Evolutionary conservation across 1,140 invertebrate genomes (phyloP).

Genomic region (Drosophila pallidifrons): DNA sequence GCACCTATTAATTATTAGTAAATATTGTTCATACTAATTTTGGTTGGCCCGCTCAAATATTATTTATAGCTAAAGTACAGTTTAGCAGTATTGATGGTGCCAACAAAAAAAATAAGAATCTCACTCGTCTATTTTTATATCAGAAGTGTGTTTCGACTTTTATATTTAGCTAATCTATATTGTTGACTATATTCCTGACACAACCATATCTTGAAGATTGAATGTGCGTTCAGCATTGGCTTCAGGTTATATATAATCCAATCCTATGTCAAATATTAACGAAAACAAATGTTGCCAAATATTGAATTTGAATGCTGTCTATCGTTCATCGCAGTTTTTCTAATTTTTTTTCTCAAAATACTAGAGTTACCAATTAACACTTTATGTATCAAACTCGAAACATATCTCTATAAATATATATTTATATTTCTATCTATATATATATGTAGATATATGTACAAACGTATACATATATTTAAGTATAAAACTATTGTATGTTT

Average conservation of each 20-base stretch:
- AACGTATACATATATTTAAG: slow-evolving; percentile 19
- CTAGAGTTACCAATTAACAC: slow-evolving; percentile 31
- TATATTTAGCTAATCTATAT: no score
- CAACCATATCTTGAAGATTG: background rate
- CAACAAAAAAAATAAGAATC: no score
- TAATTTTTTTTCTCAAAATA: slow-evolving; percentile 56
- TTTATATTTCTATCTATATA: slow-evolving; percentile 19
- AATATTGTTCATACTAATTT: no score
- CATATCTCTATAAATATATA: slow-evolving; percentile 7
- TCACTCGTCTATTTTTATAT: no score
- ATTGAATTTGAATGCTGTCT: slow-evolving; percentile 78
- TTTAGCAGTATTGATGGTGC: no score
- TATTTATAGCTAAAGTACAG: no score
- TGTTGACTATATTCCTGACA: background rate
- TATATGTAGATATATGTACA: slow-evolving; percentile 3
- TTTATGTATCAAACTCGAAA: slow-evolving; percentile 19
- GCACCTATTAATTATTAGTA: no score
- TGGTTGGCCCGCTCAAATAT: no score
- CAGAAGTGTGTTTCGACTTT: no score
- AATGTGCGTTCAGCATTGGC: background rate
- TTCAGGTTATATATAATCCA: background rate
- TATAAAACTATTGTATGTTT: slow-evolving; percentile 1
- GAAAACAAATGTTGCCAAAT: slow-evolving; percentile 25
- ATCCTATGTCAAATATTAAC: no score
- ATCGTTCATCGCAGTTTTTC: slow-evolving; percentile 74